A percentile compares a stretch with the other conserved stretches of the same genome.
These are phyloP conservation scores for Etheostoma perlongum DNA, from an alignment of 2,797 vertebrate genomes.

Conservation along the genomic window DNA sequence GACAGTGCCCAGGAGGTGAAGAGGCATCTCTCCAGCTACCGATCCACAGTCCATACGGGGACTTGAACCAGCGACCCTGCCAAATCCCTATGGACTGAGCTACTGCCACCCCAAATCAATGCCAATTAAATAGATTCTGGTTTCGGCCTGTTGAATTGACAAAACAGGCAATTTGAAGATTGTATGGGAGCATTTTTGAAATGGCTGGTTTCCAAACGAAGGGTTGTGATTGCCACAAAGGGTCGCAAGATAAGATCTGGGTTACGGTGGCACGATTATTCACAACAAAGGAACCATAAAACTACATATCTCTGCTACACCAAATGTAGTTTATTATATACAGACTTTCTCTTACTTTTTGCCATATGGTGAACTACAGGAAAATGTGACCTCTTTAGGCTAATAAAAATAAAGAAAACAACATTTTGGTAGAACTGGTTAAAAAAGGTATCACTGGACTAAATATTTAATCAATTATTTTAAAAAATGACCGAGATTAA, in stretches of 20 bases:
- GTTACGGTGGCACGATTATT: neutral
- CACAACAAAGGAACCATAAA: neutral
- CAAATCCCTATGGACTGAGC: too few relatives aligned
- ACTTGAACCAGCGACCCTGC: too few relatives aligned
- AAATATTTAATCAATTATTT: slow-evolving; percentile 1
- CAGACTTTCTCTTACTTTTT: neutral
- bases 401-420: neutral
- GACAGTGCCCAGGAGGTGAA: too few relatives aligned
- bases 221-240: neutral
- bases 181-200: neutral
- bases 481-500: neutral
- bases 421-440: neutral
- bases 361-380: neutral
- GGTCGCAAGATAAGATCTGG: neutral
- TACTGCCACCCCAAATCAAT: too few relatives aligned
- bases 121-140: neutral
- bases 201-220: neutral
- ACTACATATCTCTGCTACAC: neutral
- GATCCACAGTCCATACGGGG: too few relatives aligned
- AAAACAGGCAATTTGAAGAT: neutral
- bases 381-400: neutral
- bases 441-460: neutral
- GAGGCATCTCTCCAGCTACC: too few relatives aligned
- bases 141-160: neutral
- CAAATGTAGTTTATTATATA: neutral